Percentiles rank a stretch among this genome's conserved stretches.
Conservation (phyloP, 2,113 vertebrate genomes). For the Melierax canorus region DNA sequence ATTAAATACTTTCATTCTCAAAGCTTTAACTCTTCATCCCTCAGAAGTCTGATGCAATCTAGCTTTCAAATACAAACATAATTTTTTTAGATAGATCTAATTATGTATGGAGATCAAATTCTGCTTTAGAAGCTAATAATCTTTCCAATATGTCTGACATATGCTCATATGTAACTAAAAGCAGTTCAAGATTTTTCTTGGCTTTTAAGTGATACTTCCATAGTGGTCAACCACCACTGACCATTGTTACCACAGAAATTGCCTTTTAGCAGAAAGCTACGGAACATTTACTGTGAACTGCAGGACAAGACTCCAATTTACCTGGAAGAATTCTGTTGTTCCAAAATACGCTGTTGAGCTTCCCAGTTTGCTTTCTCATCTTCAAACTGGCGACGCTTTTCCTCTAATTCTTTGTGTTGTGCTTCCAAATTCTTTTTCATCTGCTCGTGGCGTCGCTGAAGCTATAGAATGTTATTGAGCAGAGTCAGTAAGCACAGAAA, state of each 20-base stretch:
- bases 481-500: background rate
- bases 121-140: background rate
- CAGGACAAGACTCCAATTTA: constrained; percentile 33
- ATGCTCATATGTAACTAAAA: background rate
- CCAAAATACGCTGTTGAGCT: constrained; percentile 89
- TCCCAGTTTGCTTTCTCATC: constrained; percentile 95
- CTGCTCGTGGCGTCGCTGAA: constrained; percentile 95
- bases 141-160: background rate
- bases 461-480: constrained; percentile 58
- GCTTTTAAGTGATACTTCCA: background rate
- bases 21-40: background rate
- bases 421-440: constrained; percentile 99
- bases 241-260: background rate
- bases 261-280: background rate
- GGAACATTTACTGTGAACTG: background rate
- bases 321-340: constrained; percentile 96
- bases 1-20: background rate
- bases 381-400: constrained; percentile 93
- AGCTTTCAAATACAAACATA: background rate
- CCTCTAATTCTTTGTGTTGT: constrained; percentile 96
- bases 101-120: background rate
- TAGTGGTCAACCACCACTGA: background rate
- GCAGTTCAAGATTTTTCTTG: background rate
- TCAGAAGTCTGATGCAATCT: background rate
- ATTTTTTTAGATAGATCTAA: background rate